Evolutionary conservation across 1,140 invertebrate genomes (phyloP), one percentile per base, ranked within the genome.

Genomic region (Probaryconus sp.): DNA sequence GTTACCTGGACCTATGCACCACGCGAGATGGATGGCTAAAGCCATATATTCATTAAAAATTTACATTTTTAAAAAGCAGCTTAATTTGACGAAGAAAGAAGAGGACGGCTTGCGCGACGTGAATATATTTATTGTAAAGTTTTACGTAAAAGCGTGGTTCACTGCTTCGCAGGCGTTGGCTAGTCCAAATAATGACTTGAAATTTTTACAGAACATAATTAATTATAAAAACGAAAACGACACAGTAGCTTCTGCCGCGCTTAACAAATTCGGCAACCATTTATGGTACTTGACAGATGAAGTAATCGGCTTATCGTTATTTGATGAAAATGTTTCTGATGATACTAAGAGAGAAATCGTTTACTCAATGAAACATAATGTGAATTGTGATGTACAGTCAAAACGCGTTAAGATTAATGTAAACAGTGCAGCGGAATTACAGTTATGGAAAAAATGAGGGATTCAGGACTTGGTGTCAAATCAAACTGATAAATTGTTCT

Each of bases 11-110:
- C 79, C 79, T 18, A 80, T 83, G 63, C 85, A 85, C 68, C 80
- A 85, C 37, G 81, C 83, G 33, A 50, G 78, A 38, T 82, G 78
- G 79, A 81, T 85, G 78, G 53, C 78, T 17, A 85, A 75, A 78
- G 76, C 79, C 37, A 83, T 88, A 56, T 87, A 87, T 53, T 73
- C 65, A 28, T 73, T 86, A 30, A 87, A 87, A 81, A 84, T 86
- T 42, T 81, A 51, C 11, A 17, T 79, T 33, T 76, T 81, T 48
- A 63, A 37, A 64, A 47, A 58, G 24, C 37, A 71, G 10, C 28
- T 55, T 30, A 1, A 16, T 17, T 10, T 55, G 2, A 18, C 1
- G n/a, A 35, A 47, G 4, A 18, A 45, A 37, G 50, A 26, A 53
- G 13, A 16, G 1, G 6, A 38, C 6, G 45, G 42, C 26, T 11